Percentiles rank a stretch among this genome's conserved stretches.
phyloP scores from a whole-genome alignment of 2,888 invertebrate species.

The Ommatoiulus sabulosus region DNA sequence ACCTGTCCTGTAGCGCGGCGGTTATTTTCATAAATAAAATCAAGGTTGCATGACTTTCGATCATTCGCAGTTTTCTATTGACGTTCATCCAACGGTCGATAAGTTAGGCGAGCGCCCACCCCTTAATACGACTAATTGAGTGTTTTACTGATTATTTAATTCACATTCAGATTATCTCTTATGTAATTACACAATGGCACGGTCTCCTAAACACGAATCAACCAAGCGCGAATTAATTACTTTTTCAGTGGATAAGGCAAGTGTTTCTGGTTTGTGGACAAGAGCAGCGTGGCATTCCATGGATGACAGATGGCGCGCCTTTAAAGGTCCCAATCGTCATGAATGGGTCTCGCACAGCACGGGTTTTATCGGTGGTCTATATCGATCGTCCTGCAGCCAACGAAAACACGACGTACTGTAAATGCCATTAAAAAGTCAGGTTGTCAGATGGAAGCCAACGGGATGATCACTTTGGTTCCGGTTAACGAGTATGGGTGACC shows the following conservation, averaged over 20 bases:
- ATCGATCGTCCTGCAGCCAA: neutral
- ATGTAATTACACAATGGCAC: neutral
- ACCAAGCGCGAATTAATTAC: slow-evolving; percentile 12
- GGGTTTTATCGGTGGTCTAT: neutral
- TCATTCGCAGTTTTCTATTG: neutral
- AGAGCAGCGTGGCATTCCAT: neutral
- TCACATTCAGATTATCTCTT: neutral
- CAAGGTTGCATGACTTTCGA: neutral
- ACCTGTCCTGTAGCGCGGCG: neutral
- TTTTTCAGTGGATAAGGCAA: neutral
- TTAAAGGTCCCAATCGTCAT: neutral
- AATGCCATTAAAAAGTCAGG: neutral
- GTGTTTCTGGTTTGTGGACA: neutral
- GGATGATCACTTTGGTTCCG: neutral
- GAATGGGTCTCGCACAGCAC: neutral
- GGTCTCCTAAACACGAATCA: neutral
- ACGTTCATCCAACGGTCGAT: neutral
- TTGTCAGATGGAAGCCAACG: neutral
- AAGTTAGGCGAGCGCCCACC: neutral
- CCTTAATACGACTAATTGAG: neutral
- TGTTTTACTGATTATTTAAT: slow-evolving; percentile 21
- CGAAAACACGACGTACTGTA: neutral
- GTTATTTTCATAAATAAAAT: too few species aligned
- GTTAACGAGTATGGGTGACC: neutral
- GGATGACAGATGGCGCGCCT: neutral